Evolutionary conservation across 2,888 invertebrate genomes (phyloP), one percentile per base, ranked within the genome.

Genomic region (Melanostoma mellinum): DNA sequence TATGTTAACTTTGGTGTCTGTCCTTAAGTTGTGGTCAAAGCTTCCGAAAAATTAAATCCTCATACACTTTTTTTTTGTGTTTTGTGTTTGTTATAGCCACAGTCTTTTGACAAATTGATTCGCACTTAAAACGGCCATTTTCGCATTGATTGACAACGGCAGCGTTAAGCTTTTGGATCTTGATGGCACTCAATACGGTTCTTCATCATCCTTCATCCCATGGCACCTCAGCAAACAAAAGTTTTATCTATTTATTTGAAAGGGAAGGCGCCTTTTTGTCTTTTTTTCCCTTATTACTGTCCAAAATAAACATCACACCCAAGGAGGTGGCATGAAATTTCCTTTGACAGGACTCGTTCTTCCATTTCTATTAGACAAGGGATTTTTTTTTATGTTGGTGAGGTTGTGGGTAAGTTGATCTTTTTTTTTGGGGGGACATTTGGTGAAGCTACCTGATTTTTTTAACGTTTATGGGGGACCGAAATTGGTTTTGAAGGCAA

Each of bases 51-150:
- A 46, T 48, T 4, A 48, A 46, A 46, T 48, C 46, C 20, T 6
- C 20, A 6, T 48, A 10, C 46, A 36, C 9, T 35, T 46, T 35
- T 46, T 46, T 44, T 20, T 10, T 46, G 20, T 20, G 20, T 20
- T 20, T 20, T 20, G 20, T 20, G 20, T 20, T 20, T 20, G 20
- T 20, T 20, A 20, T 20, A 20, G 20, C 35, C 33, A 46, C 48
- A 30, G 48, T 38, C 48, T n/a, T n/a, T 30, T 63, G 48, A 63
- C 63, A 63, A 63, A 63, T 63, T 63, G 63, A 63, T 63, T 63
- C 48, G 63, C 48, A 63, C 50, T 50, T 48, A 50, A 63, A 63
- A 32, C 50, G 48, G 63, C 48, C 46, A 4, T n/a, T 30, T n/a
- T 30, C 36, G 20, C 36, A 63, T 48, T 63, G 63, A 63, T 63